Evolutionary conservation across 2,888 invertebrate genomes (phyloP), one percentile per base, ranked within the genome.

Genomic region (Pyrochroa serraticornis): DNA sequence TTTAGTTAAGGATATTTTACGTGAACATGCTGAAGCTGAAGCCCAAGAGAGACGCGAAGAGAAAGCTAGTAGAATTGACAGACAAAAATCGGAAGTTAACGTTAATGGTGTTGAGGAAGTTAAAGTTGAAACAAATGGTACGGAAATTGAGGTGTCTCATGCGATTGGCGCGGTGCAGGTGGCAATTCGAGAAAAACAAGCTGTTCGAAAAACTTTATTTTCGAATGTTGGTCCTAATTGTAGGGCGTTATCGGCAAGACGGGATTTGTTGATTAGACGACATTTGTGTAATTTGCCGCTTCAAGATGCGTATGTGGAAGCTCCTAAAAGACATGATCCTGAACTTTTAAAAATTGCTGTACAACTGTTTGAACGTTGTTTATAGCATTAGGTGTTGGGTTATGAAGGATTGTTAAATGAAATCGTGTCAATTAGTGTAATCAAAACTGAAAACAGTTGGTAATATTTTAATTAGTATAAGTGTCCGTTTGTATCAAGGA

Each of bases 181-280:
- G 54, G 85, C 87, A 0, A 79, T 85, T 43, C 80, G 85, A 51
- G 84, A 85, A 61, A 81, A 85, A 14, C 82, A 82, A 60, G 82
- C 83, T n/a, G 83, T 86, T 58, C 82, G 88, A 7, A 85, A 84
- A 44, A 82, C 81, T 42, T 71, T 91, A 2, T 83, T 93, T 63
- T 84, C 86, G 58, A 87, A 87, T 71, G 85, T 90, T 38, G 91
- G 91, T 10, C 87, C 88, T 38, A 88, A 87, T 69, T 87, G 91
- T 30, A 83, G 91, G 9, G 93, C 92, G 0, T 77, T 93, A 43
- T 91, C 91, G 66, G 92, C 93, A 6, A 83, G 93, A 10, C 83
- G 89, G 47, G 94, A 94, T 75, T 80, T 93, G 55, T 87, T 89
- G 30, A 83, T 93, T 58, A 82, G 89, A 6, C 80, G 89, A 32